Evolutionary conservation across 1,140 invertebrate species (phyloP).

Genomic region (Camponotus pennsylvanicus): DNA sequence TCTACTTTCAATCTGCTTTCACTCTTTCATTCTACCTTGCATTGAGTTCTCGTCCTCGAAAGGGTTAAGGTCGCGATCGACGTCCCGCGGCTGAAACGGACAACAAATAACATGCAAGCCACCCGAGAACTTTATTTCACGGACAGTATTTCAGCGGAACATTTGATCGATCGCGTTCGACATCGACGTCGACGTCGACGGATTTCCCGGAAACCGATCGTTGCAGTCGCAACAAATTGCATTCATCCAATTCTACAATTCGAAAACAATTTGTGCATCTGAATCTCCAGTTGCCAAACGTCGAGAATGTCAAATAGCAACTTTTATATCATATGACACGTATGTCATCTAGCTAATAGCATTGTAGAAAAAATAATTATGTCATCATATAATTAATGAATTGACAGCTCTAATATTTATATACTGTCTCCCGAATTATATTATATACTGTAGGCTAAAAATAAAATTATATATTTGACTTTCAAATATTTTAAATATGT

Average conservation of each 20-base stretch:
- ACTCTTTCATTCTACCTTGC: neutral
- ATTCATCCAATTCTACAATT: neutral
- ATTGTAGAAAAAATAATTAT: neutral
- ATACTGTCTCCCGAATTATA: too few species aligned
- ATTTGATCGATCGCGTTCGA: conserved; percentile 32
- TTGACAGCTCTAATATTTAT: neutral
- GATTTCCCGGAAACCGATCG: conserved; percentile 26
- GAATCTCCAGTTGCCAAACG: neutral
- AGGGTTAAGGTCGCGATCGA: conserved; percentile 53
- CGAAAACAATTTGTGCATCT: conserved; percentile 29
- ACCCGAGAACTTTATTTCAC: conserved; percentile 18
- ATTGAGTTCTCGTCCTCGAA: neutral
- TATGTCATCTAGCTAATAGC: neutral
- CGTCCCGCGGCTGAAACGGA: neutral
- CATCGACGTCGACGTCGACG: conserved; percentile 8
- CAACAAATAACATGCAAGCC: conserved; percentile 17
- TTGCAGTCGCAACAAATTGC: conserved; percentile 13
- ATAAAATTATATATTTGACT: neutral
- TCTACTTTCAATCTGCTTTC: neutral
- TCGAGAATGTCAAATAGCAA: neutral
- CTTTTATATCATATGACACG: neutral
- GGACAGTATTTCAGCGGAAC: conserved; percentile 5
- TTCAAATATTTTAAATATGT: too few species aligned
- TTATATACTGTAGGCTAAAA: neutral
- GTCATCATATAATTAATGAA: neutral